These are phyloP conservation scores for Euphydryas editha DNA, from an alignment of 2,888 invertebrate species.

Conservation along the genomic window DNA sequence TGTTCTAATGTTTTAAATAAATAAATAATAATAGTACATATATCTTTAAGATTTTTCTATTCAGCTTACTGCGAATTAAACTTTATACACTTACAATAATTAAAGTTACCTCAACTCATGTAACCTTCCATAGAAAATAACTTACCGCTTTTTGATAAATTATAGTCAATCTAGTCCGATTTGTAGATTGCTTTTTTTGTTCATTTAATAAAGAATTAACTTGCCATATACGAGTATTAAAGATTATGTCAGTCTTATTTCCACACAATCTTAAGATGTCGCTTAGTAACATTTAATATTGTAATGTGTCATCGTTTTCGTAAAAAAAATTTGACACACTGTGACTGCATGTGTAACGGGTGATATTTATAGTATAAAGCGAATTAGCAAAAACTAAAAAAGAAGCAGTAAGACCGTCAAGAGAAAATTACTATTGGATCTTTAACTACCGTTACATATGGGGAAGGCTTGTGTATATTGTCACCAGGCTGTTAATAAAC, in stretches of 20 bases:
- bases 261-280: constrained; percentile 19
- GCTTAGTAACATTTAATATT: constrained; percentile 21
- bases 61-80: background rate
- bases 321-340: constrained; percentile 12
- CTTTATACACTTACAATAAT: background rate
- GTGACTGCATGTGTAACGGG: constrained; percentile 25
- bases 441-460: constrained; percentile 30
- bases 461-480: constrained; percentile 20
- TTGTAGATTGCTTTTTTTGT: background rate
- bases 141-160: background rate
- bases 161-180: background rate
- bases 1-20: constrained; percentile 4
- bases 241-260: constrained; percentile 12
- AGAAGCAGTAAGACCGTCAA: background rate
- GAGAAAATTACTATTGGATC: background rate
- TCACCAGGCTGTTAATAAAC: constrained; percentile 39
- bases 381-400: background rate
- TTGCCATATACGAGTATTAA: background rate
- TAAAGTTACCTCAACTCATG: background rate
- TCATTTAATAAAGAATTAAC: background rate
- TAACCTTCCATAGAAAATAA: constrained; percentile 8
- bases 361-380: background rate
- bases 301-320: constrained; percentile 19
- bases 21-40: constrained; percentile 8
- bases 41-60: constrained; percentile 1